Percentiles rank a stretch among this genome's conserved stretches.
These are phyloP conservation scores for Struthio camelus DNA, from an alignment of 2,113 vertebrate genomes.

Conservation along the genomic window DNA sequence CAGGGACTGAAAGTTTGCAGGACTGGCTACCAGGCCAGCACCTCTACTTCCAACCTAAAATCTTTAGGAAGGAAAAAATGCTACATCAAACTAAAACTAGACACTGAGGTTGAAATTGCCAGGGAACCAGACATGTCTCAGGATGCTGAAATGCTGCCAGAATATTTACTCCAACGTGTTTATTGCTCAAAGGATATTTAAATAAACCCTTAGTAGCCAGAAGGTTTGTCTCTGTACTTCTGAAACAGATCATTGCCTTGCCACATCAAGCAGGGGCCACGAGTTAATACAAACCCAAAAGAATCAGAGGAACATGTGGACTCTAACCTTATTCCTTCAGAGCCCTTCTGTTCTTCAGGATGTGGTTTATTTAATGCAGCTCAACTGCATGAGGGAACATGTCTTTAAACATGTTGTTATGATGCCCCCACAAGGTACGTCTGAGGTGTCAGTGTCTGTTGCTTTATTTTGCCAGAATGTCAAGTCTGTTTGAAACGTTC, in stretches of 20 bases:
- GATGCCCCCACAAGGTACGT: background rate
- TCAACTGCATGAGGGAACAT: too few species aligned
- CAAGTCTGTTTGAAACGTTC: background rate
- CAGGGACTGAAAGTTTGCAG: background rate
- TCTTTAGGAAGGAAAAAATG: background rate
- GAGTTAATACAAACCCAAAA: background rate
- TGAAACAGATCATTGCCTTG: background rate
- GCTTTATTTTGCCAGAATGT: background rate
- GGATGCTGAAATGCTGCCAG: slow-evolving; percentile 15
- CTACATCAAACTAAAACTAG: background rate
- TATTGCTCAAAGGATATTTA: background rate
- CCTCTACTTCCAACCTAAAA: background rate
- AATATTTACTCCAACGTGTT: background rate
- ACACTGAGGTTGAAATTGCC: background rate
- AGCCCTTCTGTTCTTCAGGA: background rate
- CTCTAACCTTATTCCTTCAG: background rate
- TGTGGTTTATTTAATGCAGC: background rate
- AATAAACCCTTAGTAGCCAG: background rate
- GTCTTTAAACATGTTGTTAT: background rate
- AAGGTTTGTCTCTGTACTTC: background rate
- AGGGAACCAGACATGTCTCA: slow-evolving; percentile 16
- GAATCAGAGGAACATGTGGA: accelerated
- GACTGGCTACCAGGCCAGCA: background rate
- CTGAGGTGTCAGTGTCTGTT: background rate
- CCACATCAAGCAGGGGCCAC: background rate